Conservation (phyloP, 2,797 vertebrate genomes). For the Choloepus didactylus region DNA sequence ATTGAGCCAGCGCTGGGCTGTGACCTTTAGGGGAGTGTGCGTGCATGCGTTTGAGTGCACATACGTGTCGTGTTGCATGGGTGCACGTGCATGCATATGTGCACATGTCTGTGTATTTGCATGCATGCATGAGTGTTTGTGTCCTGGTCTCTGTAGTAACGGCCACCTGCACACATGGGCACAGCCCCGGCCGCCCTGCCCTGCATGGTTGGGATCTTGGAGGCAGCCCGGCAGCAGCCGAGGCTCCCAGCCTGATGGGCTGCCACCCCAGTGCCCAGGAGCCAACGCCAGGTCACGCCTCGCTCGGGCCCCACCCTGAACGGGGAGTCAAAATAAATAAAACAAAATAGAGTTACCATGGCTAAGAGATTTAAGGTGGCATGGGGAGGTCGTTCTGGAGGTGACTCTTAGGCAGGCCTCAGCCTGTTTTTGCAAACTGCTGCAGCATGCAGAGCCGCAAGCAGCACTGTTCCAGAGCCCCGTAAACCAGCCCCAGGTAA, state of each 20-base stretch:
- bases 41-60: fast-evolving
- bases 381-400: too few species aligned
- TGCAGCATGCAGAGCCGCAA: too few species aligned
- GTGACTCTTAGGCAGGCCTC: too few species aligned
- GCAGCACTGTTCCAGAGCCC: too few species aligned
- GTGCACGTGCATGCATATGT: background rate
- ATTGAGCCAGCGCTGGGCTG: background rate
- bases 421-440: too few species aligned
- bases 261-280: background rate
- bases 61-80: background rate
- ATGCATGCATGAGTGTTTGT: background rate
- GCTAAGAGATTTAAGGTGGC: too few species aligned
- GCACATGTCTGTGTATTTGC: fast-evolving
- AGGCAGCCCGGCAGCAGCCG: background rate
- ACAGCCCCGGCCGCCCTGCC: too few species aligned
- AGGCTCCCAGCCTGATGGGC: background rate
- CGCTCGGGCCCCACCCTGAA: background rate
- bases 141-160: too few species aligned
- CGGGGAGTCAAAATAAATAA: background rate
- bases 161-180: background rate
- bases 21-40: fast-evolving
- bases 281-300: background rate
- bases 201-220: background rate
- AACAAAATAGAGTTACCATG: too few species aligned
- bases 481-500: too few species aligned